Percentiles rank a stretch among this genome's conserved stretches.
phyloP scores from a whole-genome alignment of 2,797 vertebrate genomes.

The Harpagifer antarcticus region DNA sequence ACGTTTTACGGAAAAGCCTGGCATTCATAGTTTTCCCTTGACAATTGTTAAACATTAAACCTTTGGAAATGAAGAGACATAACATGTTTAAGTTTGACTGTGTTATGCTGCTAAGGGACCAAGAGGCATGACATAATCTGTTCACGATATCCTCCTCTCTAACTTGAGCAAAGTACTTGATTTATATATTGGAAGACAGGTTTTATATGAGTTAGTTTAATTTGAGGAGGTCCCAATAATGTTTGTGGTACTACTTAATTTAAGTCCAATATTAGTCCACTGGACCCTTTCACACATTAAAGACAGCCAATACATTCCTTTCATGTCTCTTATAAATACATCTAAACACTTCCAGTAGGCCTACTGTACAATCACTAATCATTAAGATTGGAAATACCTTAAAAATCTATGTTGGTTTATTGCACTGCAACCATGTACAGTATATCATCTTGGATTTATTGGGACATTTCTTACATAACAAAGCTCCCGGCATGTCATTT shows the following conservation, averaged over 20 bases:
- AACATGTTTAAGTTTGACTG: neutral
- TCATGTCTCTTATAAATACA: constrained; percentile 15
- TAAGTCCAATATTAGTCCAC: constrained; percentile 1
- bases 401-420: neutral
- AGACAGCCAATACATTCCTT: constrained; percentile 7
- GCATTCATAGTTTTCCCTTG: constrained; percentile 38
- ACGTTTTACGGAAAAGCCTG: constrained; percentile 25
- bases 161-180: neutral
- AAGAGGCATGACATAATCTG: neutral
- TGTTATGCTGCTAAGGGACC: constrained; percentile 16
- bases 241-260: constrained; percentile 14
- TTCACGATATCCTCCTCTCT: neutral
- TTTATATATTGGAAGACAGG: constrained; percentile 35
- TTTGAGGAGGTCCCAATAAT: neutral
- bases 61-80: constrained; percentile 11
- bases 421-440: neutral
- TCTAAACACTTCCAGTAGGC: neutral
- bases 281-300: constrained; percentile 19
- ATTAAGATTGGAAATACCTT: constrained; percentile 3
- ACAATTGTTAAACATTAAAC: constrained; percentile 26
- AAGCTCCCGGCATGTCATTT: constrained; percentile 7
- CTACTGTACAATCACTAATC: constrained; percentile 12
- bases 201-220: constrained; percentile 10
- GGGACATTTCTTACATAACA: neutral
- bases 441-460: neutral